Evolutionary conservation across 2,113 vertebrate species (phyloP).

Genomic region (Pongo abelii): DNA sequence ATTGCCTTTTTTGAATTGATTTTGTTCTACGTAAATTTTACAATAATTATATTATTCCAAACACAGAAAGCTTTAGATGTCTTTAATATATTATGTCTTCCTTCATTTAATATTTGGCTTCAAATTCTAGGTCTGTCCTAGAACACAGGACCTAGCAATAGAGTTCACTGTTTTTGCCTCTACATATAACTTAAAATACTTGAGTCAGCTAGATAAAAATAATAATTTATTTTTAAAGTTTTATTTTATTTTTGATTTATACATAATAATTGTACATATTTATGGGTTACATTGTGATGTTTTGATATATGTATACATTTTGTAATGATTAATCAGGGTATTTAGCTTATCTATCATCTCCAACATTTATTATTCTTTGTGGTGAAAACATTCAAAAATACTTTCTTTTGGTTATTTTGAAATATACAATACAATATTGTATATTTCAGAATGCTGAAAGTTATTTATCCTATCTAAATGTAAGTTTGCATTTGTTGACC

Average conservation of each 20-base stretch:
- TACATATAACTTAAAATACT: background rate
- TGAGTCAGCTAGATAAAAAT: background rate
- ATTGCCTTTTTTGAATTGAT: background rate
- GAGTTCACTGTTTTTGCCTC: background rate
- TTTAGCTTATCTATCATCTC: background rate
- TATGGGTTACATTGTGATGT: background rate
- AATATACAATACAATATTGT: background rate
- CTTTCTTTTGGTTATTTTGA: background rate
- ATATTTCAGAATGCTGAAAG: background rate
- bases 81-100: background rate
- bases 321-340: background rate
- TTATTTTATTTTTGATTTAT: background rate
- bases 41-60: background rate
- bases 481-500: background rate
- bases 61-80: background rate
- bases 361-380: background rate
- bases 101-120: conserved; percentile 1
- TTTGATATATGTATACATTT: background rate
- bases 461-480: background rate
- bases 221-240: background rate
- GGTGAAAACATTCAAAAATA: background rate
- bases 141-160: background rate
- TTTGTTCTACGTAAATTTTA: conserved; percentile 3
- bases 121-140: background rate
- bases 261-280: background rate